Base-by-base conservation (phyloP, 2,888 invertebrate genomes). In the Agonopterix alstromeriana region DNA sequence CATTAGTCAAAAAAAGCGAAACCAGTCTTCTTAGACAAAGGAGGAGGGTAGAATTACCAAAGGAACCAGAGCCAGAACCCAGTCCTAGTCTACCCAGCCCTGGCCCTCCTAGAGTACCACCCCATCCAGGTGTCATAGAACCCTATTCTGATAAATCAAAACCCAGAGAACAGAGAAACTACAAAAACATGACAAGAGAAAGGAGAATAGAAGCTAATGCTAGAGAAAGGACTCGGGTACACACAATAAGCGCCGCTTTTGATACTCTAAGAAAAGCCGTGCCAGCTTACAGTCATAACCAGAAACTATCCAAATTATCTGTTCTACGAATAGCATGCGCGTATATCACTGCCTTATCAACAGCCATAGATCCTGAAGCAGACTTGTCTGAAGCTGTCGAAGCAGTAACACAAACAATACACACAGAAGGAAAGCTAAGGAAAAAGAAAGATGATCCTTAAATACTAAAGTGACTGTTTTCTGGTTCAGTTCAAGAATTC, bases 231-330 rank as follows among this genome's bases (percentile, higher is more conserved):
- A 97, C 97, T 5, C 90, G 98, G 47, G 98, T 98, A 0, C 98
- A 98, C 77, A 98, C 98, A 0, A 98, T 98, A 58, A 97, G 97
- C 67, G 97, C 97, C 0, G 98, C 98, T 0, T 98, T 98, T 73
- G 98, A 98, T 58, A 96, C 95, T 0, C 85, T 98, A 8, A 90
- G 98, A 43, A 89, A 90, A 52, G 91, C 97, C 0, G 94, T 98
- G 42, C 98, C 98, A 2, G 93, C 97, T 0, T 98, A 97, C 76
- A 97, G 97, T 42, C 94, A 97, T 74, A 95, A 96, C 71, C 97
- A 97, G 81, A 97, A 98, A 81, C 91, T 98, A 17, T 97, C 97
- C 0, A 98, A 98, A 72, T 82, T 98, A 47, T 97, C 97, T 1
- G 97, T 98, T 10, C 79, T 98, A 53, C 92, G 97, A 82, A 97